These are phyloP conservation scores for Shinisaurus crocodilurus DNA, from an alignment of 2,113 vertebrate species.

Conservation along the genomic window DNA sequence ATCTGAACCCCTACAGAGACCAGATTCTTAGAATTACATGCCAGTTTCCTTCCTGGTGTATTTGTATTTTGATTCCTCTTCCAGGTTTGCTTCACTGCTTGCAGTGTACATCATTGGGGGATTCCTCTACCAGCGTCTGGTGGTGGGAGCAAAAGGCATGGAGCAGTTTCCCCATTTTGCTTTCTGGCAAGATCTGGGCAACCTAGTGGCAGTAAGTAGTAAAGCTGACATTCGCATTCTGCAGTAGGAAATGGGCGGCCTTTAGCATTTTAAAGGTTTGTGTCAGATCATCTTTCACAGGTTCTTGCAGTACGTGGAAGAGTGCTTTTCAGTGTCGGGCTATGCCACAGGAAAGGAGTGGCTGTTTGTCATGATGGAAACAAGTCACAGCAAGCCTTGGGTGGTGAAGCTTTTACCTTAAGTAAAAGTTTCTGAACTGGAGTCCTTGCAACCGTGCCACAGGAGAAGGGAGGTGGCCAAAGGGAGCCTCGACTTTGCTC, in stretches of 20 bases:
- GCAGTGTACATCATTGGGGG: conserved; percentile 90
- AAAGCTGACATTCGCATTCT: neutral
- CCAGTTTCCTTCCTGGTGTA: neutral
- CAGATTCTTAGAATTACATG: neutral
- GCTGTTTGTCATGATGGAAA: neutral
- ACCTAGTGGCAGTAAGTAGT: conserved; percentile 89
- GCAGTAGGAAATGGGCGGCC: neutral
- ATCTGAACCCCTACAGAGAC: neutral
- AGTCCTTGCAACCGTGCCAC: neutral
- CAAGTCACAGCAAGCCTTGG: no score
- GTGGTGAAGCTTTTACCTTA: no score
- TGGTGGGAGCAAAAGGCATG: conserved; percentile 95
- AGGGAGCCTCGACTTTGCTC: no score
- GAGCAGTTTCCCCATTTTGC: conserved; percentile 94
- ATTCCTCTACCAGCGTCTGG: conserved; percentile 92
- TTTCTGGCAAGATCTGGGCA: conserved; percentile 96
- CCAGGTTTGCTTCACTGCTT: conserved; percentile 83
- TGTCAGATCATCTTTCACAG: neutral
- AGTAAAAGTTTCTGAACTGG: no score
- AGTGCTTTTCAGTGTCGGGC: neutral
- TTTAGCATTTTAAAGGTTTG: neutral
- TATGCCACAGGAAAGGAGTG: neutral
- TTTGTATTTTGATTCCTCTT: conserved; percentile 31
- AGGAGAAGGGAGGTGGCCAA: no score
- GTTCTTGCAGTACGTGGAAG: neutral